A percentile compares a stretch with the other conserved stretches of the same genome.
These are phyloP conservation scores for Pachycephala philippinensis DNA, from an alignment of 2,113 vertebrate genomes.

Conservation along the genomic window DNA sequence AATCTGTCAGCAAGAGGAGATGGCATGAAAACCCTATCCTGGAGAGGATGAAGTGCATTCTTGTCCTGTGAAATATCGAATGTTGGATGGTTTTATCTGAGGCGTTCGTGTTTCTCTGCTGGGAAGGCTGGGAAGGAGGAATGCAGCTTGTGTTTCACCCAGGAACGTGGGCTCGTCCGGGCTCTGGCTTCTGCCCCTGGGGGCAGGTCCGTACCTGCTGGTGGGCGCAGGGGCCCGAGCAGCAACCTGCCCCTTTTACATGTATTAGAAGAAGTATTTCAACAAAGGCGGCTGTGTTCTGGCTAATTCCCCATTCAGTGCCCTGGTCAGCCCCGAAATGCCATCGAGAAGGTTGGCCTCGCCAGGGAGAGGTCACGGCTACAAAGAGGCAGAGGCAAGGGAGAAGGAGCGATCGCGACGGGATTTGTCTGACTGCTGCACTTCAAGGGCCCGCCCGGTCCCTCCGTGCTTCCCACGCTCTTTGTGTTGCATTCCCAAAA, in stretches of 20 bases:
- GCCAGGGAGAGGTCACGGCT: not conserved
- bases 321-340: conserved; percentile 19
- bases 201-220: not conserved
- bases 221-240: not conserved
- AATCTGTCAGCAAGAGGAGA: not conserved
- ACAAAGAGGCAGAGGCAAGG: conserved; percentile 15
- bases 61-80: not conserved
- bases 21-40: not conserved
- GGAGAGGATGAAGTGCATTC: not conserved
- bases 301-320: not conserved
- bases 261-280: not conserved
- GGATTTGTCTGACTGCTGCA: not conserved
- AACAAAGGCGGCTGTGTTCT: conserved; percentile 32
- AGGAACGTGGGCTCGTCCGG: fast-evolving
- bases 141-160: not conserved
- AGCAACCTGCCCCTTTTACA: not conserved
- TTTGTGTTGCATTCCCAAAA: not conserved
- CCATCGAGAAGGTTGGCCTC: not conserved
- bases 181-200: not conserved
- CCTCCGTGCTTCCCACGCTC: conserved; percentile 9
- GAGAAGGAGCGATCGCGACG: not conserved
- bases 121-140: not conserved
- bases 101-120: not conserved
- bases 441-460: not conserved
- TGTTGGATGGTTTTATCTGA: not conserved